Percentiles rank a stretch among this genome's conserved stretches.
Conservation (phyloP, 2,888 invertebrate genomes). For the Lasioglossum leucozonium region DNA sequence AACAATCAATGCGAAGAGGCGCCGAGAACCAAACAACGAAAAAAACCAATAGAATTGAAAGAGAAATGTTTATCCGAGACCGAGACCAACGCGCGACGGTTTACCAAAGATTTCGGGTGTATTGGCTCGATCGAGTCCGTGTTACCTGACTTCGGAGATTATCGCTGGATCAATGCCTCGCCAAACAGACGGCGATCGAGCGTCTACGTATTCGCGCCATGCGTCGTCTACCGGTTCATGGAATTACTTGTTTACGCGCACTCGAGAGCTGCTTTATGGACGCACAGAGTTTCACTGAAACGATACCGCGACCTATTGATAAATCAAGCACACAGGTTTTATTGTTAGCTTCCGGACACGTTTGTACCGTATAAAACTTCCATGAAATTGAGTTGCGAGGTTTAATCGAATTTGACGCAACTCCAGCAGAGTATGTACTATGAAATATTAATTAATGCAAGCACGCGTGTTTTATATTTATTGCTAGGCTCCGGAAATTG, state of each 20-base stretch:
- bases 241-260: not conserved
- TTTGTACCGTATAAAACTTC: not conserved
- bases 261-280: not conserved
- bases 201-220: not conserved
- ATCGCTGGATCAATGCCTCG: slow-evolving; percentile 23
- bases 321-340: not conserved
- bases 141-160: slow-evolving; percentile 36
- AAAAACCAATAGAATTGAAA: not conserved
- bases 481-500: not conserved
- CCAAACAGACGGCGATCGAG: not conserved
- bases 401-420: not conserved
- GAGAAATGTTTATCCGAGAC: slow-evolving; percentile 39
- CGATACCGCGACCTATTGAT: not conserved
- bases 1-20: slow-evolving; percentile 37
- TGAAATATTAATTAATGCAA: not conserved
- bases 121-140: slow-evolving; percentile 30
- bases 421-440: not conserved
- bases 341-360: not conserved
- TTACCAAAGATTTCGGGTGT: slow-evolving; percentile 51
- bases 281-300: not conserved
- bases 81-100: slow-evolving; percentile 32
- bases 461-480: not conserved
- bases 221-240: not conserved
- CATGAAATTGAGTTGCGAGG: not conserved
- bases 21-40: not conserved